A percentile compares a stretch with the other conserved stretches of the same genome.
Conservation (phyloP, 2,888 invertebrate species). For the Oithona nana region DNA sequence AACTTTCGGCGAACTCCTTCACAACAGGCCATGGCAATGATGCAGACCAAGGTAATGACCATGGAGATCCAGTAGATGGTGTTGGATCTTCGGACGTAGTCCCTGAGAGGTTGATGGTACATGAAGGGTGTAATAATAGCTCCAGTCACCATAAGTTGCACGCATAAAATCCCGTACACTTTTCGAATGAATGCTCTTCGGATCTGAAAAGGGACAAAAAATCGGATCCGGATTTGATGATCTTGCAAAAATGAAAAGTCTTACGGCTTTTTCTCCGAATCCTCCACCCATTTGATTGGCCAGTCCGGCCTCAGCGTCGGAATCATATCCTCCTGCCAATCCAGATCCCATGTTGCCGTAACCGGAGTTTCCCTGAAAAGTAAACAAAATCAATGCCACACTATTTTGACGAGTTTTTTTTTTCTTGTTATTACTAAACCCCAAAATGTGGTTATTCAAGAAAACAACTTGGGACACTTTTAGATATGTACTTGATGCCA, state of each 20-base stretch:
- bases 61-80: slow-evolving; percentile 18
- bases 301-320: slow-evolving; percentile 6
- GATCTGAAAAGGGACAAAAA: background rate
- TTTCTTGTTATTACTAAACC: no score
- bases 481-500: no score
- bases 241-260: background rate
- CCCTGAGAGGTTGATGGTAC: background rate
- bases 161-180: slow-evolving; percentile 10
- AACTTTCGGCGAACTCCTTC: slow-evolving; percentile 41
- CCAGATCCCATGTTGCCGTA: background rate
- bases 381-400: background rate
- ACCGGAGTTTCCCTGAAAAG: background rate
- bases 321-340: slow-evolving; percentile 10
- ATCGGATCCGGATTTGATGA: background rate
- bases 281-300: background rate
- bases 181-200: slow-evolving; percentile 10
- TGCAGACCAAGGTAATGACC: slow-evolving; percentile 19
- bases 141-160: slow-evolving; percentile 4
- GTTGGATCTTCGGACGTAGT: background rate
- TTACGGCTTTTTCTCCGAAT: slow-evolving; percentile 13
- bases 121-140: slow-evolving; percentile 7
- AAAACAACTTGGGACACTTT: no score
- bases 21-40: slow-evolving; percentile 21
- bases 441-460: no score
- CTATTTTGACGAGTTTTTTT: background rate